phyloP scores from a whole-genome alignment of 2,113 vertebrate species.

The Cynocephalus volans region DNA sequence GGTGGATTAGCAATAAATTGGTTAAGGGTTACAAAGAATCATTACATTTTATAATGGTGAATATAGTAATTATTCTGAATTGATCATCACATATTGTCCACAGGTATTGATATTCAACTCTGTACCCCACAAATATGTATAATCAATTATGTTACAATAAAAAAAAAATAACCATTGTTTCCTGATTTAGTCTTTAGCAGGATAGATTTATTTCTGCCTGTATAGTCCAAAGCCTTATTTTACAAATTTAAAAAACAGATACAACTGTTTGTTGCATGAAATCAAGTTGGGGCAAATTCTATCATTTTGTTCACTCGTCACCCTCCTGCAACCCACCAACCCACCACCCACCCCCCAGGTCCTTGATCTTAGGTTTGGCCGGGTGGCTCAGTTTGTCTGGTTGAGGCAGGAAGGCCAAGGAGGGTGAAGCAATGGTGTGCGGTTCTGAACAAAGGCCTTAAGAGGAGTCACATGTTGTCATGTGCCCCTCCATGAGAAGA shows the following conservation, averaged over 20 bases:
- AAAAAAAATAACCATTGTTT: neutral
- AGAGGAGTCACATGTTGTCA: neutral
- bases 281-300: neutral
- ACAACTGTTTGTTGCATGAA: neutral
- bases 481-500: neutral
- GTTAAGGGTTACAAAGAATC: neutral
- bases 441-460: too few species aligned
- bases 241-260: neutral
- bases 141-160: too few species aligned
- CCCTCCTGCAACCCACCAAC: neutral
- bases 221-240: neutral
- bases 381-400: neutral
- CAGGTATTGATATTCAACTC: too few species aligned
- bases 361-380: neutral
- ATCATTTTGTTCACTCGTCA: neutral
- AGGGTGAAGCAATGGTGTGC: neutral
- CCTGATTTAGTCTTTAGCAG: neutral
- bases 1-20: neutral
- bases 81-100: too few species aligned
- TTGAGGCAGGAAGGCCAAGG: neutral
- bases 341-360: too few species aligned
- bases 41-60: too few species aligned
- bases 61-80: too few species aligned
- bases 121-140: too few species aligned
- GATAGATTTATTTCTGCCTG: neutral